Conservation (phyloP, 2,888 invertebrate genomes). For the Diarsia brunnea region DNA sequence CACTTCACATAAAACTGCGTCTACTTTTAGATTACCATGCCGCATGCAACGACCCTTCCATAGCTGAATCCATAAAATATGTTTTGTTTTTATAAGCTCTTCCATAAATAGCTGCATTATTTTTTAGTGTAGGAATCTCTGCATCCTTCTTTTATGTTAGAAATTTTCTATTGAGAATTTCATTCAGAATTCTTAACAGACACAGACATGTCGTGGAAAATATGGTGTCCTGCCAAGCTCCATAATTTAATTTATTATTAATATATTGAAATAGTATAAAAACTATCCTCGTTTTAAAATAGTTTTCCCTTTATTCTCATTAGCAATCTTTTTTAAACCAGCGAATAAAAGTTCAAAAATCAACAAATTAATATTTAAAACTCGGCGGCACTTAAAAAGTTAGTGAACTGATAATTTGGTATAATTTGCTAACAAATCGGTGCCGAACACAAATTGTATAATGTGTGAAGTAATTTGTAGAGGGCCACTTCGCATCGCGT, state of each 20-base stretch:
- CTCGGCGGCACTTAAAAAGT: conserved; percentile 19
- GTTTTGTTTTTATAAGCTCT: conserved; percentile 25
- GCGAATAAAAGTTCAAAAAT: conserved; percentile 3
- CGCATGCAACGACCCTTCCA: conserved; percentile 43
- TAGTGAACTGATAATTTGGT: conserved; percentile 51
- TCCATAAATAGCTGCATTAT: conserved; percentile 32
- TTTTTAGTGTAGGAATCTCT: conserved; percentile 4
- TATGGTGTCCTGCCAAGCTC: background rate
- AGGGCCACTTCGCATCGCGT: conserved; percentile 51
- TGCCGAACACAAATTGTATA: conserved; percentile 55
- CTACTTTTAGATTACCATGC: conserved; percentile 38
- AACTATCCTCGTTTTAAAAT: background rate
- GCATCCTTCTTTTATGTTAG: background rate
- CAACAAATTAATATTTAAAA: conserved; percentile 1
- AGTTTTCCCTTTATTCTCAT: background rate
- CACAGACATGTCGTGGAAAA: background rate
- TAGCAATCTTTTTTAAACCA: background rate
- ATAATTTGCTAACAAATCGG: conserved; percentile 60
- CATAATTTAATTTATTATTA: too few species aligned
- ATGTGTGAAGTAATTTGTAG: conserved; percentile 67
- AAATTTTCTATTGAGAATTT: too few species aligned
- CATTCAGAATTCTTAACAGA: too few species aligned
- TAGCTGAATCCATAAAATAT: conserved; percentile 20
- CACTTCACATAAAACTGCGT: conserved; percentile 25
- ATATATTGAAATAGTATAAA: too few species aligned